Base-by-base conservation (phyloP, 2,113 vertebrate genomes). In the Myrmecophaga tridactyla region DNA sequence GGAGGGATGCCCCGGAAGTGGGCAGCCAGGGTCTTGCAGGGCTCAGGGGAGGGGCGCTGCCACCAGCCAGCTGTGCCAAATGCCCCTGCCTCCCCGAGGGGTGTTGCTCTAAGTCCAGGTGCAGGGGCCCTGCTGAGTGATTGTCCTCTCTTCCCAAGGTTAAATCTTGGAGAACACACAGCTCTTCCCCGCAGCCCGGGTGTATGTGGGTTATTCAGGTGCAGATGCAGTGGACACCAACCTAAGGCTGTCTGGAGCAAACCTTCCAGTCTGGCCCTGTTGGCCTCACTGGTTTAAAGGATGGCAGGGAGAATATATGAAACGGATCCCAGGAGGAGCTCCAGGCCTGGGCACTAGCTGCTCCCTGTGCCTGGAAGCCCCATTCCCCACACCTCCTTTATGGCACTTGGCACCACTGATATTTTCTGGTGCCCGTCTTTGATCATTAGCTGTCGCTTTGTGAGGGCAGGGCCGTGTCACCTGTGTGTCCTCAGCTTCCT, bases 91-190 rank as follows among this genome's bases (percentile, higher is more conserved):
- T 29, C 53, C 4, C 2, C 20, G 72, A 36, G 2, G 9, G 15
- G 9, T 31, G 73, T 29, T 39, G 58, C 60, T 81, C 43, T 36
- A 39, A 43, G 56, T 41, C 17, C 29, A 48, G 39, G 36, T 10
- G 34, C 48, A 76, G 75, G 34, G n/a, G 53, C 36, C 60, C 65
- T 60, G 29, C n/a, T 17, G 39, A 23, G 29, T 25, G 88, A 84
- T 1, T 76, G 95, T 92, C 89, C 80, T 69, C 73, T 46, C 27
- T 69, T 23, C 34, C 83, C 92, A 96, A 90, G 93, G 96, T 95
- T 81, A 91, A 56, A 86, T 18, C 34, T 43, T 41, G 1, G 14
- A 18, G 31, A 25, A 0, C 0, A 5, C 69, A 20, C 3, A 14
- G 46, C 60, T 82, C 23, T 41, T n/a, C 15, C 3, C 12, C 11